Base-by-base conservation (phyloP, 2,113 vertebrate species). In the Sapajus apella region DNA sequence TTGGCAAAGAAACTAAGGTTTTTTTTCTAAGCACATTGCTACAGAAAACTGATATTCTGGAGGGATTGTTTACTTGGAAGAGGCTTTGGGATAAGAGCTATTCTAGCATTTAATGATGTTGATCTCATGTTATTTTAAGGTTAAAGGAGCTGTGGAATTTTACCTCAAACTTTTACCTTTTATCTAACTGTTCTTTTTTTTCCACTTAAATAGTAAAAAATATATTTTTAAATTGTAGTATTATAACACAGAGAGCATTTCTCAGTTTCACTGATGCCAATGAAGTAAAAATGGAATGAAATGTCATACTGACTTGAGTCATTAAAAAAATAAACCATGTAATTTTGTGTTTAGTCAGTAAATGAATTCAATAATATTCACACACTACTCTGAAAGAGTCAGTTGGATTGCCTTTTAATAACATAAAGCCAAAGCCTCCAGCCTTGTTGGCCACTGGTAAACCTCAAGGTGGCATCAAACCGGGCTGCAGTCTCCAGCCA, bases 341-440 rank as follows among this genome's bases (percentile, higher is more conserved):
- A 25, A 85, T 93, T 95, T 91, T 79, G 50, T 35, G 37, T 83
- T 89, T 96, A 92, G 55, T 89, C 16, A 91, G 37, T 23, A 91
- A 93, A 64, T 84, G 14, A 80, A 87, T 37, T 90, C 76, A 92
- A 27, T 43, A 47, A 94, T 76, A 88, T 61, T 37, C 45, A 89
- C 47, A 96, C 35, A 43, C 21, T 55, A 20, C 30, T 35, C 80
- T 94, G 18, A 68, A 43, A 14, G 30, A 85, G 37, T 68, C 45
- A 52, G 79, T 73, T 85, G 8, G 43, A 66, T 47, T 47, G 35
- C 64, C 56, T 32, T 64, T 55, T 61, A 21, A 89, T 32, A 68
- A 91, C 82, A 86, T 2, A 37, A 32, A 87, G 55, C 13, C 45
- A 56, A 80, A 90, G 3, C 27, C 27, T 85, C 76, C 37, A 97